Evolutionary conservation across 2,888 invertebrate genomes (phyloP).

Genomic region (Corbicula japonica): DNA sequence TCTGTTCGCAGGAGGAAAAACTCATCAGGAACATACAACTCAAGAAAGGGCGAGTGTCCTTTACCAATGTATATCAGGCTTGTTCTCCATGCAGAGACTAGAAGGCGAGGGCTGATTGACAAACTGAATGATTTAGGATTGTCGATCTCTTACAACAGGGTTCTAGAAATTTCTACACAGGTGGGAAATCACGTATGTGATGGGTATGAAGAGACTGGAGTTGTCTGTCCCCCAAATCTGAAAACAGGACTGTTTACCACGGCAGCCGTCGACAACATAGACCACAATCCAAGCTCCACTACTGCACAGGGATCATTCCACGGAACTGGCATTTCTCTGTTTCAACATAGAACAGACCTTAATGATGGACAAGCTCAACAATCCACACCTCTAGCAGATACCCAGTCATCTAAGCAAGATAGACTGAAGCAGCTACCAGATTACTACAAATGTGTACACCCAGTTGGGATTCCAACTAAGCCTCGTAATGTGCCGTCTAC

Average conservation of each 20-base stretch:
- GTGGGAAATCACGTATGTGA: constrained; percentile 38
- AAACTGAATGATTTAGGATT: constrained; percentile 55
- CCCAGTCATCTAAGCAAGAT: too few relatives aligned
- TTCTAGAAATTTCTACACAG: constrained; percentile 45
- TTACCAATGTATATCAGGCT: constrained; percentile 55
- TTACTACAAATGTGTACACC: constrained; percentile 7
- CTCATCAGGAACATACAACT: constrained; percentile 7
- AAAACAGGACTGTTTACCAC: constrained; percentile 53
- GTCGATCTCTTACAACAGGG: constrained; percentile 56
- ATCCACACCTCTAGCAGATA: too few relatives aligned
- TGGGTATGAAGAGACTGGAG: constrained; percentile 28
- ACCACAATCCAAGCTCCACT: constrained; percentile 63
- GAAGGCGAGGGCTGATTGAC: constrained; percentile 56
- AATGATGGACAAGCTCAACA: too few relatives aligned
- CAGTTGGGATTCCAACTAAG: background rate
- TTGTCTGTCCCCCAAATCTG: constrained; percentile 56
- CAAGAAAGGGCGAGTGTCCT: constrained; percentile 40
- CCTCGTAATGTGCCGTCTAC: background rate
- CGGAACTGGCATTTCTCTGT: constrained; percentile 59
- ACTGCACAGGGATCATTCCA: constrained; percentile 64
- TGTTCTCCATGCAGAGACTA: constrained; percentile 50
- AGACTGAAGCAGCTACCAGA: constrained; percentile 12
- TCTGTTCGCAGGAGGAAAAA: constrained; percentile 21
- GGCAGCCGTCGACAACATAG: constrained; percentile 62
- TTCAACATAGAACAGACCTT: too few relatives aligned